Base-by-base conservation (phyloP, 2,888 invertebrate species). In the Microplitis manilae region DNA sequence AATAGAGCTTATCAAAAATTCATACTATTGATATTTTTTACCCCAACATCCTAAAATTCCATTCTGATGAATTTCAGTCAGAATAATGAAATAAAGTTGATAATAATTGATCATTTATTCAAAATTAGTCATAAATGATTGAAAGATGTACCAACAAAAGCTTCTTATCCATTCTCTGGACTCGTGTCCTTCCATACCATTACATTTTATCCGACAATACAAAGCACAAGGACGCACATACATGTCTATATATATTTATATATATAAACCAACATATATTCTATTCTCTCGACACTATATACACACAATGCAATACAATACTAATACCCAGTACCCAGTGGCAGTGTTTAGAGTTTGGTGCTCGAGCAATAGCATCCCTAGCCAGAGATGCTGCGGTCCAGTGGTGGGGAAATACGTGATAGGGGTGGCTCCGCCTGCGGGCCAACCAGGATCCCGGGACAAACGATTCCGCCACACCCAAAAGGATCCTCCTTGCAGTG, bases 371-470 rank as follows among this genome's bases (percentile, higher is more conserved):
- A 30, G 30, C 75, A 74, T 73, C 76, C 68, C 77, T 76, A 20
- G 17, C 73, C 68, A 75, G 85, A 86, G 88, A 87, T 87, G 87
- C 87, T 88, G 87, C 77, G 81, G 79, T 79, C 62, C 50, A 59
- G 64, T 68, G 73, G 72, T 76, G 84, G 84, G 80, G 82, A 77
- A 74, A 77, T 13, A 61, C 83, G 84, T 84, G 86, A 86, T 86
- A 88, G 89, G 90, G 90, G 88, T 90, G 84, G 89, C 90, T 87
- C 90, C 90, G 90, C 90, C 90, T 85, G 87, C 86, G 88, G 84
- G 85, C 90, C 90, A 90, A 90, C 90, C 89, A 88, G 89, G 85
- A 83, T 84, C 85, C 85, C 85, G 88, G 82, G 86, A 84, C 85
- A 84, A 84, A 84, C 84, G 83, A 81, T 79, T 81, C 86, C 84